Conservation (phyloP, 2,888 invertebrate species). For the Hypomecis punctinalis region DNA sequence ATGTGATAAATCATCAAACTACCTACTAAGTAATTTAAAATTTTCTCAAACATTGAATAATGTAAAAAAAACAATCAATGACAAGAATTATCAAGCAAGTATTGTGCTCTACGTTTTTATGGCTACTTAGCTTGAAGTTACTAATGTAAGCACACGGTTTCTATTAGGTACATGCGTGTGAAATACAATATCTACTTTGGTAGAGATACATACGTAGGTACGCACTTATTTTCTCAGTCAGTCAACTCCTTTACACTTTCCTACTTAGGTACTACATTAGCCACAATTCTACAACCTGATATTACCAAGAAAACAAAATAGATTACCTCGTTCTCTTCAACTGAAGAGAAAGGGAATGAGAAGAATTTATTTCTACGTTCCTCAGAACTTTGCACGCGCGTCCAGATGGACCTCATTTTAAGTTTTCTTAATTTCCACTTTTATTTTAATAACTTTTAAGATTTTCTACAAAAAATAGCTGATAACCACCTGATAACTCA, state of each 20-base stretch:
- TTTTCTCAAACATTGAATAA: too few species aligned
- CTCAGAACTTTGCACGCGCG: conserved; percentile 57
- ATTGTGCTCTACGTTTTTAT: too few species aligned
- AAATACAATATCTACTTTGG: neutral
- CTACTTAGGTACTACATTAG: too few species aligned
- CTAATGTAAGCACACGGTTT: too few species aligned
- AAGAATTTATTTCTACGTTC: conserved; percentile 17
- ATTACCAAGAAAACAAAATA: neutral
- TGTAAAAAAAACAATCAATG: too few species aligned
- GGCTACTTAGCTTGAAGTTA: too few species aligned
- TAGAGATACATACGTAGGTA: neutral
- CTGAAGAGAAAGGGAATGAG: conserved; percentile 14
- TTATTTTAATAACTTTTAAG: conserved; percentile 1
- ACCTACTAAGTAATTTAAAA: too few species aligned
- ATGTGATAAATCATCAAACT: too few species aligned
- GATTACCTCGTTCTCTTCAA: conserved; percentile 13
- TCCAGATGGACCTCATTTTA: conserved; percentile 69
- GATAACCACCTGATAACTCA: conserved; percentile 8
- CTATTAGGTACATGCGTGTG: neutral
- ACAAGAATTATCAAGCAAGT: too few species aligned
- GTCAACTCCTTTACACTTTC: too few species aligned
- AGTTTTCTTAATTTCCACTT: conserved; percentile 21
- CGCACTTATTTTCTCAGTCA: too few species aligned
- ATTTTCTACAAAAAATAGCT: conserved; percentile 1
- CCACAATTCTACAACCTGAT: neutral